phyloP scores from a whole-genome alignment of 2,113 vertebrate species.

The Centrocercus urophasianus region DNA sequence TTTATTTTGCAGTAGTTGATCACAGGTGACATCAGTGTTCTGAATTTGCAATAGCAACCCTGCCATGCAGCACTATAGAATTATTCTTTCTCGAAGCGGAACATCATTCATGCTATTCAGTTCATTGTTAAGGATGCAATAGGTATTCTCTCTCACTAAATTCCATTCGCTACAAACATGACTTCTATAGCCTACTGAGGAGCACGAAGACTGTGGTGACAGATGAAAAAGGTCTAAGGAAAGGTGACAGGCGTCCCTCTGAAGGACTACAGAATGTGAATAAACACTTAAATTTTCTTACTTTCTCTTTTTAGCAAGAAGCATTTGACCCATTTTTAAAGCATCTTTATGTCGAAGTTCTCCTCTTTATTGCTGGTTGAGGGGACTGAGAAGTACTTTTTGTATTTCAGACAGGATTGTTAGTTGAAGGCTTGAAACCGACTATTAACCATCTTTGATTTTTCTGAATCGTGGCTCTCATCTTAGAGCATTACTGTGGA shows the following conservation, averaged over 20 bases:
- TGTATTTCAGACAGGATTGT: background rate
- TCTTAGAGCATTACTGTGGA: background rate
- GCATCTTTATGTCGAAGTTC: background rate
- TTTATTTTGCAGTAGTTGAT: background rate
- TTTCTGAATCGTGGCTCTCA: background rate
- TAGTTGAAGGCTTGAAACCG: slow-evolving; percentile 11
- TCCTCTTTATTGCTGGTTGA: background rate
- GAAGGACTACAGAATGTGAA: background rate
- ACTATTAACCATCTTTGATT: slow-evolving; percentile 28
- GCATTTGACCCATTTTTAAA: background rate
- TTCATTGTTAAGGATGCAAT: background rate
- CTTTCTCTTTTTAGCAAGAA: background rate
- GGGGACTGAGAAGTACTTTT: background rate
- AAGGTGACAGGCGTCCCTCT: background rate
- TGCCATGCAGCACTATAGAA: fast-evolving
- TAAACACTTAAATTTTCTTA: background rate
- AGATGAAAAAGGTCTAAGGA: background rate
- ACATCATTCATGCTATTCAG: background rate
- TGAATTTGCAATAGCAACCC: background rate
- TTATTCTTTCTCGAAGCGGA: background rate
- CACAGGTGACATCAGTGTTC: background rate
- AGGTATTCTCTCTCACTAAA: background rate
- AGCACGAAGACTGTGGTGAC: background rate
- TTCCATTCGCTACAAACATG: background rate
- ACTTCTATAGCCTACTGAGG: background rate